A percentile compares a stretch with the other conserved stretches of the same genome.
Conservation (phyloP, 2,797 vertebrate genomes). For the Pangasius sanitwongsei region DNA sequence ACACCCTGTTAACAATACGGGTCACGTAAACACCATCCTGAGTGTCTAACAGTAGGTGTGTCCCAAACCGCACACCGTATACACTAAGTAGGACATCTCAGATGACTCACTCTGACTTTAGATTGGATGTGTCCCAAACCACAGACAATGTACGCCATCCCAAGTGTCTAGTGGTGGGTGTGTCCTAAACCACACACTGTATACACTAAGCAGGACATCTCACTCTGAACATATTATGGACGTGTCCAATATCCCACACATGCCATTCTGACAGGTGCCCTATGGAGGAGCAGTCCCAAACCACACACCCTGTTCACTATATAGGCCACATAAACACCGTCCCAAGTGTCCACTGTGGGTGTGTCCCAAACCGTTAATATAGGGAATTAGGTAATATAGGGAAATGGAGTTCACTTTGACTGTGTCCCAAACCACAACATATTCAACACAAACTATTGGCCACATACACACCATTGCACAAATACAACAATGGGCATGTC, state of each 20-base stretch:
- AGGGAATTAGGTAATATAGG: background rate
- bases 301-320: background rate
- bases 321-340: background rate
- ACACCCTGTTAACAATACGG: conserved; percentile 18
- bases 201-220: background rate
- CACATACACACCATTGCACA: background rate
- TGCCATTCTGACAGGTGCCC: background rate
- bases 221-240: background rate
- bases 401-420: background rate
- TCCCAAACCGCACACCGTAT: background rate
- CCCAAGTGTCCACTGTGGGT: background rate
- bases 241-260: background rate
- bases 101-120: background rate
- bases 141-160: background rate
- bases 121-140: background rate
- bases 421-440: background rate
- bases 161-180: background rate
- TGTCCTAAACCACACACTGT: background rate
- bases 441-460: background rate
- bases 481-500: background rate
- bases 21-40: conserved; percentile 14
- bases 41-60: background rate
- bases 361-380: background rate
- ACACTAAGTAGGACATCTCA: background rate
- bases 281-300: background rate